phyloP scores from a whole-genome alignment of 1,140 invertebrate genomes.

The Ostrea denselamellosa region DNA sequence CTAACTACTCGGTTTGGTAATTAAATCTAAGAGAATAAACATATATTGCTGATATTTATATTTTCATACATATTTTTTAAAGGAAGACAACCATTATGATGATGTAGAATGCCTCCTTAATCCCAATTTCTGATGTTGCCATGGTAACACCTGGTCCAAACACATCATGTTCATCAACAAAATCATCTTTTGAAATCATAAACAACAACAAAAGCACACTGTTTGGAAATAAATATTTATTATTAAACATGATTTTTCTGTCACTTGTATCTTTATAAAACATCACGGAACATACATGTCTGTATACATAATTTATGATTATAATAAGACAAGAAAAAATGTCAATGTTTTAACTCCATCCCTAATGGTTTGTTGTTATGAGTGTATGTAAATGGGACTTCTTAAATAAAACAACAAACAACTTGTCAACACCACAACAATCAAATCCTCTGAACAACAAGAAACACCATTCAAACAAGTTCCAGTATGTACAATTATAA shows the following conservation, averaged over 20 bases:
- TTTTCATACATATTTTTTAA: no score
- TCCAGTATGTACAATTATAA: slow-evolving; percentile 5
- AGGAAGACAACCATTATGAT: no score
- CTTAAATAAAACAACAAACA: slow-evolving; percentile 30
- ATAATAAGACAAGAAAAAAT: slow-evolving; percentile 19
- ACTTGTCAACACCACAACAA: slow-evolving; percentile 33
- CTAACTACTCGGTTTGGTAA: no score
- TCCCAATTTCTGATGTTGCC: no score
- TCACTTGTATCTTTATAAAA: not conserved
- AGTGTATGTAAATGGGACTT: slow-evolving; percentile 3
- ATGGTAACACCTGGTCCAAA: no score
- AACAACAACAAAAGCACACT: not conserved
- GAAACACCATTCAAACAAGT: slow-evolving; percentile 36
- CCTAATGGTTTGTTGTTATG: not conserved
- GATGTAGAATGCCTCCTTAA: no score
- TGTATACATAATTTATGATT: slow-evolving; percentile 9
- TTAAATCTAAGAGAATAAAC: no score
- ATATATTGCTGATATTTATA: no score
- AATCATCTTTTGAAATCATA: not conserved
- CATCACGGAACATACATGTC: slow-evolving; percentile 10
- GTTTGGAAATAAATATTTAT: slow-evolving; percentile 35
- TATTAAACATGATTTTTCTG: slow-evolving; percentile 30
- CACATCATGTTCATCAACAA: no score
- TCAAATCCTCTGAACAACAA: slow-evolving; percentile 36
- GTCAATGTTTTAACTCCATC: not conserved